Base-by-base conservation (phyloP, 1,140 invertebrate species). In the Lordiphosa clarofinis region DNA sequence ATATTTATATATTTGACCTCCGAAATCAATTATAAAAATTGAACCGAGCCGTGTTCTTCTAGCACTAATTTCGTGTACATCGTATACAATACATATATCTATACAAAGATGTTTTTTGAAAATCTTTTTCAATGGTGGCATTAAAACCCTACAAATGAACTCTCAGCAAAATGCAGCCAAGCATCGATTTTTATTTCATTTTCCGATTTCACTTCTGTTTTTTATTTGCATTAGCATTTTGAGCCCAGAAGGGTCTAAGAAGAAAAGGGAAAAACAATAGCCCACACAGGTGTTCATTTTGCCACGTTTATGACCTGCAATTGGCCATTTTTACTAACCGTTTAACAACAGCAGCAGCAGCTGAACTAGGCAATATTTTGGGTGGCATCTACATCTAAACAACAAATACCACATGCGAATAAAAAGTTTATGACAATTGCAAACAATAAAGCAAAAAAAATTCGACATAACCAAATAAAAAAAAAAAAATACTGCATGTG, bases 361-460 rank as follows among this genome's bases (percentile, higher is more conserved):
- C 28, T 31, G 28, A 8, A 31, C 28, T 8, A 31, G 28, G 28
- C 5, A 31, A 31, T 7, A 2, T 31, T 31, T 8, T 8, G 28
- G 28, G 28, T 31, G 28, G 5, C 21, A 24, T 24, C 21, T 24
- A 24, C 5, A 24, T 24, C 21, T 24, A 24, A 24, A 24, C 21
- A 24, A 24, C 21, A 24, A 24, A 24, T 6, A 44, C n/a, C 9
- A 13, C 43, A 46, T 46, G 24, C 43, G 31, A 35, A 53, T 38
- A 48, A 44, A 54, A 55, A 54, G 37, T 62, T 63, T 58, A 68
- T 60, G 71, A 37, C 72, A 82, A 81, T 76, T 75, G 59, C 58
- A 57, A 35, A 43, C 40, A 43, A 72, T 72, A 64, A 75, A 81
- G 35, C 33, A 36, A 57, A 66, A 57, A 66, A 15, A 52, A 31